Percentiles rank a stretch among this genome's conserved stretches.
These are phyloP conservation scores for Denticeps clupeoides DNA, from an alignment of 2,797 vertebrate genomes.

Conservation along the genomic window DNA sequence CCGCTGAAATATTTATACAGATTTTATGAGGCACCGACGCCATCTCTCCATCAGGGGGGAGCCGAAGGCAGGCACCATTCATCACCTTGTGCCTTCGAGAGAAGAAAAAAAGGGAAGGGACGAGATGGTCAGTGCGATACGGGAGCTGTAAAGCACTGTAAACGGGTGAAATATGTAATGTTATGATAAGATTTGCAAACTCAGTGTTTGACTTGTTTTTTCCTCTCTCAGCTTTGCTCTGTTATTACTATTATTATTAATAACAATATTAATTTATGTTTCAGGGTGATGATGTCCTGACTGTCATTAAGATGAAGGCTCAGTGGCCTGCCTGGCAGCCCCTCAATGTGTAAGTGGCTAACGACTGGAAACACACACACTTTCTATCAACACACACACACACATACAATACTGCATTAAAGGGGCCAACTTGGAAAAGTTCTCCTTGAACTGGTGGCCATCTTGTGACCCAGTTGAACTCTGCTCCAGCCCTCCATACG, in stretches of 20 bases:
- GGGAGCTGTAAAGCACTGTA: neutral
- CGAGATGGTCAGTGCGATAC: neutral
- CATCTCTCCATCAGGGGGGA: constrained; percentile 13
- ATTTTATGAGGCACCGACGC: constrained; percentile 29
- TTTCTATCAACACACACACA: too few species aligned
- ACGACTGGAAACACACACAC: neutral
- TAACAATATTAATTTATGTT: constrained; percentile 13
- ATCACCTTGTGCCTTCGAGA: constrained; percentile 16
- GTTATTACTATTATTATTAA: constrained; percentile 28
- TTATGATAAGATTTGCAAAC: neutral
- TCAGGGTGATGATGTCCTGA: constrained; percentile 94
- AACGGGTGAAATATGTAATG: neutral
- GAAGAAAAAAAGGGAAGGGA: neutral
- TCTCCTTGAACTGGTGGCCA: neutral
- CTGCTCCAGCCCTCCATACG: too few species aligned
- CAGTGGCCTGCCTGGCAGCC: constrained; percentile 99
- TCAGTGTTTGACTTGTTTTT: constrained; percentile 4
- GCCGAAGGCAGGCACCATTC: constrained; percentile 10
- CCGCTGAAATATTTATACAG: constrained; percentile 35
- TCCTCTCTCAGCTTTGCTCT: constrained; percentile 4
- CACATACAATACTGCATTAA: too few species aligned
- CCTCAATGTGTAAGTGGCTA: constrained; percentile 83
- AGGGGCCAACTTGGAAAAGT: too few species aligned
- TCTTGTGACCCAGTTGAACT: neutral
- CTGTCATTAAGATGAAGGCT: constrained; percentile 98